These are phyloP conservation scores for Probosciger aterrimus DNA, from an alignment of 2,113 vertebrate genomes.

Conservation along the genomic window DNA sequence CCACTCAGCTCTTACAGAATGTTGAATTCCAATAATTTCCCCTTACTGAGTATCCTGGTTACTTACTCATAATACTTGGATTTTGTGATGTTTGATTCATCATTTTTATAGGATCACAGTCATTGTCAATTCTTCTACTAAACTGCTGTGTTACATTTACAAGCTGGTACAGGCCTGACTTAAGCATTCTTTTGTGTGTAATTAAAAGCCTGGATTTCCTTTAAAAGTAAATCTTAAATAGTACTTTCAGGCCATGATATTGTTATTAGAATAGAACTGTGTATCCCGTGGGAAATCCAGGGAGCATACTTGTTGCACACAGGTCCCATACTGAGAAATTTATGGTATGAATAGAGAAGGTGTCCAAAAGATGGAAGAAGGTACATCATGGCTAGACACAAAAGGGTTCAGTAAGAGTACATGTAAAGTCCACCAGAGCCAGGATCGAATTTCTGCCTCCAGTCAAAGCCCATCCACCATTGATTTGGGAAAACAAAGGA, in stretches of 20 bases:
- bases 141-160: accelerated
- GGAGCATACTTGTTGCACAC: background rate
- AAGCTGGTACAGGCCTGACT: background rate
- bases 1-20: background rate
- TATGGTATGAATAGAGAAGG: background rate
- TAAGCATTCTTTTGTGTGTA: background rate
- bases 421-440: background rate
- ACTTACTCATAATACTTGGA: background rate
- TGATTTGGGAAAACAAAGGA: background rate
- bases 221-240: background rate
- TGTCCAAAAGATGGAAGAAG: background rate
- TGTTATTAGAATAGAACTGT: background rate
- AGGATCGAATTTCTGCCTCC: background rate
- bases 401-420: background rate
- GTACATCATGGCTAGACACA: background rate
- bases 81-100: background rate
- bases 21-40: background rate
- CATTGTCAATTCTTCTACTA: background rate
- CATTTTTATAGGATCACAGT: background rate
- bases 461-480: background rate
- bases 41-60: background rate
- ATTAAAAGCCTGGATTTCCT: background rate
- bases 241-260: background rate
- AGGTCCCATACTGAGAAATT: background rate
- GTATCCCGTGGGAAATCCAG: background rate